These are phyloP conservation scores for Spongia lamella DNA, from an alignment of 37 sponge, comb jelly and placozoan genomes.

Conservation along the genomic window DNA sequence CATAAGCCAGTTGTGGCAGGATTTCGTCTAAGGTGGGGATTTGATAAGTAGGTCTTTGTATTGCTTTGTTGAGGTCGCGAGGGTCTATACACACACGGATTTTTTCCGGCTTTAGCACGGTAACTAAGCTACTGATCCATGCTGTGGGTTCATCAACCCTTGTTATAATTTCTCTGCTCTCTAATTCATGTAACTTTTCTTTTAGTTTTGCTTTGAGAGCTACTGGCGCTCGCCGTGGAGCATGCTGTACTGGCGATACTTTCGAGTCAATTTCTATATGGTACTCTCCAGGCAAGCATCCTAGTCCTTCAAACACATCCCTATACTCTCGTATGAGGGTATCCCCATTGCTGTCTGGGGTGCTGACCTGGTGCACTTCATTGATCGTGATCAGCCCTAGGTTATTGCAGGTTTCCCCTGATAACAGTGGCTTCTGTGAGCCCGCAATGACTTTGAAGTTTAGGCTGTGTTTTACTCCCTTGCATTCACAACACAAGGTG, in stretches of 20 bases:
- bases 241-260: constrained; percentile 24
- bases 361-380: too few species aligned
- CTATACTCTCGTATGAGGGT: constrained; percentile 5
- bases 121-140: constrained; percentile 37
- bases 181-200: constrained; percentile 19
- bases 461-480: too few species aligned
- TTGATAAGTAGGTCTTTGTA: constrained; percentile 24
- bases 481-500: too few species aligned
- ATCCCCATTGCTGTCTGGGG: too few species aligned
- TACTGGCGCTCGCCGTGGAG: constrained; percentile 11
- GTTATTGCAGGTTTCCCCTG: too few species aligned
- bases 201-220: background rate
- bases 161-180: constrained; percentile 20
- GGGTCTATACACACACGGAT: constrained; percentile 56
- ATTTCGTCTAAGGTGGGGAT: constrained; percentile 37
- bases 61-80: constrained; percentile 43
- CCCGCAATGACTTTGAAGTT: too few species aligned
- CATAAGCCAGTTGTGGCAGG: constrained; percentile 11
- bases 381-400: too few species aligned
- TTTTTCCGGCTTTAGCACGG: constrained; percentile 21
- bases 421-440: too few species aligned
- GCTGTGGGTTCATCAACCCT: constrained; percentile 51
- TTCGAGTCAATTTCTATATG: constrained; percentile 11
- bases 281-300: constrained; percentile 22
- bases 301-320: constrained; percentile 19